Conservation (phyloP, 2,888 invertebrate genomes). For the Lasioglossum marginatum region DNA sequence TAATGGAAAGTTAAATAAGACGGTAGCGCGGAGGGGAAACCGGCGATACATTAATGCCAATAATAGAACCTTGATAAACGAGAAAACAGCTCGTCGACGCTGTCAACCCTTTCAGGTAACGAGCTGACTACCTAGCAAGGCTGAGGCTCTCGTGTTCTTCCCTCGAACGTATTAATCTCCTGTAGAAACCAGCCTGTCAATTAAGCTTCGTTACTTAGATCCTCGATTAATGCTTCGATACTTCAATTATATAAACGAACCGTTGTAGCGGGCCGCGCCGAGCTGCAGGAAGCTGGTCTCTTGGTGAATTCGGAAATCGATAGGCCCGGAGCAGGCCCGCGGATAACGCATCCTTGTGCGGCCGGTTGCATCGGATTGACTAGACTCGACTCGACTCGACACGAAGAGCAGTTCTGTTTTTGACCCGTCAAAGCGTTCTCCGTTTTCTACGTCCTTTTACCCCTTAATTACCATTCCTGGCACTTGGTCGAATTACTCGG, state of each 20-base stretch:
- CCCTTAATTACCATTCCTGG: conserved; percentile 60
- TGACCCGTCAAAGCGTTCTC: conserved; percentile 45
- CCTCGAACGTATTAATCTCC: conserved; percentile 26
- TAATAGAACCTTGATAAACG: conserved; percentile 1
- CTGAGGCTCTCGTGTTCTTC: not conserved
- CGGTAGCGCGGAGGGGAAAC: not conserved
- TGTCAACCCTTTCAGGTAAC: conserved; percentile 17
- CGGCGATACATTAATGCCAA: not conserved
- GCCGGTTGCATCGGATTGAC: not conserved
- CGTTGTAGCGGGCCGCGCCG: not conserved
- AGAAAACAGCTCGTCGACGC: not conserved
- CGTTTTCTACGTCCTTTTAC: conserved; percentile 43
- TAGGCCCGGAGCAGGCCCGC: conserved; percentile 5
- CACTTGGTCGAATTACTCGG: conserved; percentile 50
- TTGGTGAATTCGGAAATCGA: conserved; percentile 49
- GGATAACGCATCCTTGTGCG: conserved; percentile 22
- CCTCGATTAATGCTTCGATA: conserved; percentile 39
- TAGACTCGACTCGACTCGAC: not conserved
- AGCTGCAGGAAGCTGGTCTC: not conserved
- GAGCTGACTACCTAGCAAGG: conserved; percentile 5
- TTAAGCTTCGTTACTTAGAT: conserved; percentile 37
- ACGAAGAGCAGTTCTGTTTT: conserved; percentile 32
- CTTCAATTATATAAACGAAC: conserved; percentile 47
- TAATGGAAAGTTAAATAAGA: not conserved
- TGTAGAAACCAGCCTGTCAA: conserved; percentile 15